phyloP scores from a whole-genome alignment of 2,888 invertebrate genomes.

The Apantesis nais region DNA sequence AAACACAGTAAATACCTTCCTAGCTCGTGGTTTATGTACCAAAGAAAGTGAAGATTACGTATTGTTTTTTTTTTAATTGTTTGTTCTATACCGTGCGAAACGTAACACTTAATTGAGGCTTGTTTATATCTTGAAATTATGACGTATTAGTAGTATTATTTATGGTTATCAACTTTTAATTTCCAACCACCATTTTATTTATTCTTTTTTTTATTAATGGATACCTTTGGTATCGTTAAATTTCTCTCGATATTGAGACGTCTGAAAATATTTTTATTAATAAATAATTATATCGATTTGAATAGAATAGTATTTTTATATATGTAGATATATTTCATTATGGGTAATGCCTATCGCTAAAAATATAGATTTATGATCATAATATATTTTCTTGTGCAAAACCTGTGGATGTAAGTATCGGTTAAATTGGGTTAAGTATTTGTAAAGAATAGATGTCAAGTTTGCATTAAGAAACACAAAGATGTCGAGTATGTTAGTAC shows the following conservation, averaged over 20 bases:
- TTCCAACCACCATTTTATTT: not conserved
- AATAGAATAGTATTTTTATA: no score
- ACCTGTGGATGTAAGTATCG: no score
- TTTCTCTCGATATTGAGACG: no score
- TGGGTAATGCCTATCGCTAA: no score
- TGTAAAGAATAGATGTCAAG: constrained; percentile 3
- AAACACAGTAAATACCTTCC: not conserved
- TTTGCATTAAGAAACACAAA: not conserved
- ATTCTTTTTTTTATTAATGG: no score
- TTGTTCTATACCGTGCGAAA: not conserved
- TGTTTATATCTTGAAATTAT: not conserved
- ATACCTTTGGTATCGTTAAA: no score
- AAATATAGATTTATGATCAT: no score
- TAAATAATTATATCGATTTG: no score
- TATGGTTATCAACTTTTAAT: not conserved
- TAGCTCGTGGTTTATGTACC: not conserved
- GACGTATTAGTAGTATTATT: no score
- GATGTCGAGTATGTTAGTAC: not conserved
- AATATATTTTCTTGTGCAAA: no score
- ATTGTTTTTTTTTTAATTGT: not conserved
- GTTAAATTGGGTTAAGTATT: not conserved
- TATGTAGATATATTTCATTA: no score
- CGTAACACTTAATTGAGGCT: not conserved
- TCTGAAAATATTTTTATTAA: no score
- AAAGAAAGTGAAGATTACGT: not conserved